Evolutionary conservation across 2,797 vertebrate species (phyloP).

Genomic region (Silurus aristotelis): DNA sequence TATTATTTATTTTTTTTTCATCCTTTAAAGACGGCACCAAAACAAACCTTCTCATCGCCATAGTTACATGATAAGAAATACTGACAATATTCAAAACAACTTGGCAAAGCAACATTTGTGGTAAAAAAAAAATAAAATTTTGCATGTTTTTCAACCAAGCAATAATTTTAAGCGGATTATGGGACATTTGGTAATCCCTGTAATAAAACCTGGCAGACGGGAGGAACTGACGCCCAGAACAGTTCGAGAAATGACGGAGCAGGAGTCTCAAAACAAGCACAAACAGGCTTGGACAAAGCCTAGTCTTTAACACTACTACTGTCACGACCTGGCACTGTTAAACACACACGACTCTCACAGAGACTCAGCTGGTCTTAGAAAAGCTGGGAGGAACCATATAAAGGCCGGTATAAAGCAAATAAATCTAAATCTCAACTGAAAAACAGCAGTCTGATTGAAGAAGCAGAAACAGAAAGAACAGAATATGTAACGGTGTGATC

Average conservation of each 20-base stretch:
- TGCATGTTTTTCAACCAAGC: background rate
- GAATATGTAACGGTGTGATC: no score
- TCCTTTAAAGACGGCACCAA: background rate
- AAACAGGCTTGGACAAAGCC: slow-evolving; percentile 6
- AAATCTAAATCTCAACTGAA: background rate
- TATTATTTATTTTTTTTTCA: background rate
- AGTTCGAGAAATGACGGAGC: background rate
- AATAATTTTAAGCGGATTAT: background rate
- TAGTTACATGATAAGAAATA: background rate
- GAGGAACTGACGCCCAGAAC: background rate
- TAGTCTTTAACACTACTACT: background rate
- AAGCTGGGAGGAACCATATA: background rate
- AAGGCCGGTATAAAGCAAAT: background rate
- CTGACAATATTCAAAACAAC: background rate
- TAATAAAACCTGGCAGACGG: background rate
- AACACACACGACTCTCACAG: background rate
- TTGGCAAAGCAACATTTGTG: background rate
- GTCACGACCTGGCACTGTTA: background rate
- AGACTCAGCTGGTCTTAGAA: background rate
- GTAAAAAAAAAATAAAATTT: background rate
- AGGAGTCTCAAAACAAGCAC: slow-evolving; percentile 5
- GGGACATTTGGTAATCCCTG: background rate
- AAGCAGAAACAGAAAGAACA: background rate
- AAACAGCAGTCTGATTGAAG: background rate
- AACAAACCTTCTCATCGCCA: background rate